Evolutionary conservation across 2,797 vertebrate species (phyloP).

Genomic region (Xyrichtys novacula): DNA sequence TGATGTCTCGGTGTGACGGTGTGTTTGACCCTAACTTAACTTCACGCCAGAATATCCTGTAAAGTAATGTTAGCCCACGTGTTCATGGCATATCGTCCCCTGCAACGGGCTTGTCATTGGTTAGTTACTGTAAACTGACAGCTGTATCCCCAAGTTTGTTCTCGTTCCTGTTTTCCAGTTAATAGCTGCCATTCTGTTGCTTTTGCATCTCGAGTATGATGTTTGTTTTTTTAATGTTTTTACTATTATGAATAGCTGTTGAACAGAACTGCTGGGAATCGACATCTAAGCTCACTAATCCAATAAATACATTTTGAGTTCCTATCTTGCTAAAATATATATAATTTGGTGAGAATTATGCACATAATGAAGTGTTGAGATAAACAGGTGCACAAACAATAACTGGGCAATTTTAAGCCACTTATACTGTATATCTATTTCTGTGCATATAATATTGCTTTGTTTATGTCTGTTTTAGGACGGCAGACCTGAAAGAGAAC

Average conservation of each 20-base stretch:
- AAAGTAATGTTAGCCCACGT: not conserved
- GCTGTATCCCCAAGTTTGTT: too few species aligned
- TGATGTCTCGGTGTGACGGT: too few species aligned
- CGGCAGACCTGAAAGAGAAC: constrained; percentile 48
- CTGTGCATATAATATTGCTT: constrained; percentile 1
- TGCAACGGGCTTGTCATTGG: not conserved
- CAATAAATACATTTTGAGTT: too few species aligned
- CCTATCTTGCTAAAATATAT: too few species aligned
- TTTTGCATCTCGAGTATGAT: not conserved
- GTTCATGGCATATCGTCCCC: not conserved
- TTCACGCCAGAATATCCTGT: too few species aligned
- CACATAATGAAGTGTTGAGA: not conserved
- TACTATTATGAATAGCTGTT: too few species aligned
- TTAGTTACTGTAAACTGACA: not conserved
- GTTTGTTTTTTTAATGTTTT: not conserved
- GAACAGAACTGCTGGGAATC: too few species aligned
- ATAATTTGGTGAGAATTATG: not conserved
- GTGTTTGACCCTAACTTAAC: too few species aligned
- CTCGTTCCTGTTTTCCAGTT: too few species aligned
- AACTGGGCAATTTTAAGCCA: not conserved
- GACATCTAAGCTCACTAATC: not conserved
- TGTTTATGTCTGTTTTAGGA: constrained; percentile 60
- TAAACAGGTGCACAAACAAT: not conserved
- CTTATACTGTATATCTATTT: not conserved
- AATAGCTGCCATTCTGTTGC: too few species aligned